phyloP scores from a whole-genome alignment of 64 coral and sea anemone species.

The Stichodactyla mertensii region DNA sequence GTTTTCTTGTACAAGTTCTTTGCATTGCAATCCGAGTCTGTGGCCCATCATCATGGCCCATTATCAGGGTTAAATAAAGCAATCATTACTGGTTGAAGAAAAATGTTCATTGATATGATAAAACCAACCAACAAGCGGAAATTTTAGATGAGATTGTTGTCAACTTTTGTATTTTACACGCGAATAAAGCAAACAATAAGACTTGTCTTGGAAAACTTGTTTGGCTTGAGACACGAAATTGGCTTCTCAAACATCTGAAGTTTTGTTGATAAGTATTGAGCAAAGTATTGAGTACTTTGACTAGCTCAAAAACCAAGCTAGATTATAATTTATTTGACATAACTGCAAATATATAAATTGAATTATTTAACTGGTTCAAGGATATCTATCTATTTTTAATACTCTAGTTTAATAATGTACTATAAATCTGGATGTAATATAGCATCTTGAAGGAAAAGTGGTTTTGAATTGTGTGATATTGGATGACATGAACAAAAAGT shows the following conservation, averaged over 20 bases:
- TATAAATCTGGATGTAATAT: not conserved
- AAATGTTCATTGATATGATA: no score
- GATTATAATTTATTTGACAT: constrained; percentile 5
- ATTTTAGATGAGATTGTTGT: no score
- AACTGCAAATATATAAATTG: not conserved
- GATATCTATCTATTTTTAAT: constrained; percentile 14
- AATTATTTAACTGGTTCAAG: constrained; percentile 25
- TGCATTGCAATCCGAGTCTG: no score
- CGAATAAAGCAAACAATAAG: not conserved
- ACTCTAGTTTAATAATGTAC: not conserved
- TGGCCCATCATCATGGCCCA: no score
- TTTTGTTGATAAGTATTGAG: not conserved
- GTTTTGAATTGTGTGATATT: not conserved
- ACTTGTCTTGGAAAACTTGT: not conserved
- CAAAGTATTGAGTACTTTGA: not conserved
- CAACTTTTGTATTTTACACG: no score
- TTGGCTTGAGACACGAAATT: not conserved
- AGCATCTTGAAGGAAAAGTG: not conserved
- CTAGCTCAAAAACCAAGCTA: not conserved
- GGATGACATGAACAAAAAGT: not conserved
- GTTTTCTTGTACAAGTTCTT: no score
- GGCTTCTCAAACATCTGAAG: not conserved
- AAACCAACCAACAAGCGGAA: no score
- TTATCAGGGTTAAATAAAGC: no score
- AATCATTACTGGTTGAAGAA: no score